A percentile compares a stretch with the other conserved stretches of the same genome.
Conservation (phyloP, 2,888 invertebrate species). For the Pecten maximus region DNA sequence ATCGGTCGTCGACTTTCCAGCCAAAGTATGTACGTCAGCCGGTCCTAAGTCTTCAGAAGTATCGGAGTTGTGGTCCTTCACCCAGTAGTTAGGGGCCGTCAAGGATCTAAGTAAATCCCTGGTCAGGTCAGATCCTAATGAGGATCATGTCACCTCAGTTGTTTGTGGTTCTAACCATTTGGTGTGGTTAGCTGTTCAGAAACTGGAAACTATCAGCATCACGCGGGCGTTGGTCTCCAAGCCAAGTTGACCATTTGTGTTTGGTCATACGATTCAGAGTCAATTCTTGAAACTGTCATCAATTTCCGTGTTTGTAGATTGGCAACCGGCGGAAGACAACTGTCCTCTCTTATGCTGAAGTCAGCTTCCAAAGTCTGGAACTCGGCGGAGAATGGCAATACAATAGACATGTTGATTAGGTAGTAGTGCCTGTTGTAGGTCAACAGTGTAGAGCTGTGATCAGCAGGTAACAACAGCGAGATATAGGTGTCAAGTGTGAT, state of each 20-base stretch:
- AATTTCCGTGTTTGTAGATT: neutral
- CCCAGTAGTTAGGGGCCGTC: neutral
- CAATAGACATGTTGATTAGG: conserved; percentile 30
- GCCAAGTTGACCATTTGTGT: neutral
- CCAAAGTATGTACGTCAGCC: neutral
- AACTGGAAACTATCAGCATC: neutral
- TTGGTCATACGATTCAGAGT: neutral
- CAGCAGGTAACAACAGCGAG: conserved; percentile 9
- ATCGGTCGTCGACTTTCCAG: neutral
- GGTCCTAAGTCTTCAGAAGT: neutral
- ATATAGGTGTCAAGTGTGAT: conserved; percentile 1
- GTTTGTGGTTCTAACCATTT: neutral
- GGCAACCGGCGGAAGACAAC: neutral
- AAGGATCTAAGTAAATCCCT: neutral
- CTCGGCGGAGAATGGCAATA: conserved; percentile 6
- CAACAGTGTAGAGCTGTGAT: conserved; percentile 10
- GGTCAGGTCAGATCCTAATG: neutral
- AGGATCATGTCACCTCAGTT: neutral
- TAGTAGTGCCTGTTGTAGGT: neutral
- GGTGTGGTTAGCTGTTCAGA: neutral
- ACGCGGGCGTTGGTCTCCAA: neutral
- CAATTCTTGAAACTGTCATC: neutral
- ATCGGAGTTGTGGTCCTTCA: neutral
- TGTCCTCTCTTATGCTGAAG: neutral
- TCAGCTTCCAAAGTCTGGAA: neutral